A percentile compares a stretch with the other conserved stretches of the same genome.
Conservation (phyloP, 2,113 vertebrate species). For the Sarotherodon lohbergeri region DNA sequence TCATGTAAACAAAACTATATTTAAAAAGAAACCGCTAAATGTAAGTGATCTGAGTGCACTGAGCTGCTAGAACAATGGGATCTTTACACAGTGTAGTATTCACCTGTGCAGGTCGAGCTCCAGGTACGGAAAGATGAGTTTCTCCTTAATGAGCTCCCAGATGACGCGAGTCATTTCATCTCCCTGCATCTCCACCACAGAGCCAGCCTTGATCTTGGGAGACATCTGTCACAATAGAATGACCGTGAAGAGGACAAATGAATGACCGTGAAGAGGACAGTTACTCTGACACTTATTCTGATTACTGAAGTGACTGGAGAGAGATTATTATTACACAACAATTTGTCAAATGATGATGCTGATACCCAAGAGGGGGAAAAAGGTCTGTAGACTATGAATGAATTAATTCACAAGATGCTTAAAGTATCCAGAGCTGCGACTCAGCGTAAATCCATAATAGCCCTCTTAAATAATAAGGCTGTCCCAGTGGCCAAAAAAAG, state of each 20-base stretch:
- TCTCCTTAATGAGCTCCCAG: conserved; percentile 98
- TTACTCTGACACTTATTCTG: neutral
- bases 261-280: neutral
- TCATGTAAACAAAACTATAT: neutral
- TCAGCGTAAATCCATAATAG: conserved; percentile 20
- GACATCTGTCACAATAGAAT: conserved; percentile 74
- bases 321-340: neutral
- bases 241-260: neutral
- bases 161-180: conserved; percentile 98
- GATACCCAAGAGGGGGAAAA: neutral
- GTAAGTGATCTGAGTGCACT: neutral
- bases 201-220: conserved; percentile 87
- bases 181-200: conserved; percentile 98
- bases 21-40: neutral
- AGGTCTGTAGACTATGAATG: neutral
- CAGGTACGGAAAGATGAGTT: conserved; percentile 93
- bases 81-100: neutral
- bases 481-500: neutral
- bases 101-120: conserved; percentile 96
- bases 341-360: neutral
- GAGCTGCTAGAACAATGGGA: neutral
- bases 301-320: neutral
- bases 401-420: neutral
- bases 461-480: neutral
- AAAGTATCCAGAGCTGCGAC: neutral